A percentile compares a stretch with the other conserved stretches of the same genome.
Evolutionary conservation across 2,797 vertebrate species (phyloP).

Genomic region (Enteromius paludinosus): DNA sequence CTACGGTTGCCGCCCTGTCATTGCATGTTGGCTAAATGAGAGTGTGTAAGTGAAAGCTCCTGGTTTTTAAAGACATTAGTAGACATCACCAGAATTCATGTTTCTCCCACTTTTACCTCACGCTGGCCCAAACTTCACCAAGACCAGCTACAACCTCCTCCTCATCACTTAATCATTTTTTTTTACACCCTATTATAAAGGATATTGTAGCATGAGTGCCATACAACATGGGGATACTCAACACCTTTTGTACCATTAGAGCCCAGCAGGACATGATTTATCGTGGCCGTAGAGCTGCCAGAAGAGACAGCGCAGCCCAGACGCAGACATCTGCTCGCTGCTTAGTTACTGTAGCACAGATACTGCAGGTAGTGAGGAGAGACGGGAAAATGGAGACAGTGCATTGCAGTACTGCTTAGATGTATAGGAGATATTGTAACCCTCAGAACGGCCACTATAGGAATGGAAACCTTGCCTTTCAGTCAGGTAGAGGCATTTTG

Average conservation of each 20-base stretch:
- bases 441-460: neutral
- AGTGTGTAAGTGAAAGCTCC: neutral
- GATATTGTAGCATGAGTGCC: constrained; percentile 31
- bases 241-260: constrained; percentile 52
- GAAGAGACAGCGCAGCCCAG: constrained; percentile 41
- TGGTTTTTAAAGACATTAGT: neutral
- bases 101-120: neutral
- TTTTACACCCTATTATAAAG: constrained; percentile 37
- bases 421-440: neutral
- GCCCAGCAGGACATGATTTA: constrained; percentile 56
- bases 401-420: neutral
- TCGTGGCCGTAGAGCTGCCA: constrained; percentile 35
- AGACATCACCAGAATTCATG: neutral
- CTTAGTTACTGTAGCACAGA: constrained; percentile 43
- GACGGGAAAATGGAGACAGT: constrained; percentile 23
- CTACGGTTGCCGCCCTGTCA: neutral
- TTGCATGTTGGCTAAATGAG: neutral
- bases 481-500: neutral
- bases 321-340: constrained; percentile 44
- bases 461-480: neutral
- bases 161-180: constrained; percentile 3
- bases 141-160: constrained; percentile 3
- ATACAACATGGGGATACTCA: constrained; percentile 43
- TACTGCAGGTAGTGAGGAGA: constrained; percentile 29
- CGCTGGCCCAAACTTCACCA: neutral